These are phyloP conservation scores for Sinohyriopsis cumingii DNA, from an alignment of 2,888 invertebrate genomes.

Conservation along the genomic window DNA sequence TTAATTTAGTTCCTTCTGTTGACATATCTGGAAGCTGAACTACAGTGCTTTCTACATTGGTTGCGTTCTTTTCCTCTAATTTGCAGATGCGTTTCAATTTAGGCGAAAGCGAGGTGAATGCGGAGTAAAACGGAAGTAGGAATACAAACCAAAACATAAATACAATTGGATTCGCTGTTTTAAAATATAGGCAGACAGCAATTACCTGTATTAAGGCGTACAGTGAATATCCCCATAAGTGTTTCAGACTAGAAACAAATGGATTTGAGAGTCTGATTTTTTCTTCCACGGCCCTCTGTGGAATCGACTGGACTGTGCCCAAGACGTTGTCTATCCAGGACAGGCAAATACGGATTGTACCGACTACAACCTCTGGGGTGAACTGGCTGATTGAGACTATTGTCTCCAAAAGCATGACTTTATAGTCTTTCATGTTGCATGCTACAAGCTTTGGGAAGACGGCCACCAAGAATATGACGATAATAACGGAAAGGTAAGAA, in stretches of 20 bases:
- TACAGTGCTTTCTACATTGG: no score
- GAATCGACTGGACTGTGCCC: conserved; percentile 58
- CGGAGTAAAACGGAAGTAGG: conserved; percentile 58
- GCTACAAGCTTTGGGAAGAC: conserved; percentile 64
- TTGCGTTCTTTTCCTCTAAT: no score
- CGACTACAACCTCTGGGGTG: conserved; percentile 64
- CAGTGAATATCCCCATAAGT: conserved; percentile 61
- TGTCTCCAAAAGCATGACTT: conserved; percentile 58
- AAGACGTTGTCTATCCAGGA: conserved; percentile 58
- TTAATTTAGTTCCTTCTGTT: no score
- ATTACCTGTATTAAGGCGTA: conserved; percentile 45
- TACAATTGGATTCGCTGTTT: conserved; percentile 43
- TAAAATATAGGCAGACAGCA: conserved; percentile 45
- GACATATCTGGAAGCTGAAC: no score
- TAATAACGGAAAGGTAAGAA: conserved; percentile 54
- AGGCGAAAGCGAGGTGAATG: conserved; percentile 53
- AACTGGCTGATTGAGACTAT: conserved; percentile 61
- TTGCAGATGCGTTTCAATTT: conserved; percentile 20
- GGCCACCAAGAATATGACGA: conserved; percentile 60
- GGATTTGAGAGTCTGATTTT: conserved; percentile 60
- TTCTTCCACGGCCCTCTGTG: conserved; percentile 62
- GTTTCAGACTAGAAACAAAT: conserved; percentile 56
- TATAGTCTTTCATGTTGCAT: conserved; percentile 52
- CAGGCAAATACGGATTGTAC: conserved; percentile 56
- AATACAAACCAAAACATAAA: conserved; percentile 53